Base-by-base conservation (phyloP, 2,113 vertebrate species). In the Herpetotheres cachinnans region DNA sequence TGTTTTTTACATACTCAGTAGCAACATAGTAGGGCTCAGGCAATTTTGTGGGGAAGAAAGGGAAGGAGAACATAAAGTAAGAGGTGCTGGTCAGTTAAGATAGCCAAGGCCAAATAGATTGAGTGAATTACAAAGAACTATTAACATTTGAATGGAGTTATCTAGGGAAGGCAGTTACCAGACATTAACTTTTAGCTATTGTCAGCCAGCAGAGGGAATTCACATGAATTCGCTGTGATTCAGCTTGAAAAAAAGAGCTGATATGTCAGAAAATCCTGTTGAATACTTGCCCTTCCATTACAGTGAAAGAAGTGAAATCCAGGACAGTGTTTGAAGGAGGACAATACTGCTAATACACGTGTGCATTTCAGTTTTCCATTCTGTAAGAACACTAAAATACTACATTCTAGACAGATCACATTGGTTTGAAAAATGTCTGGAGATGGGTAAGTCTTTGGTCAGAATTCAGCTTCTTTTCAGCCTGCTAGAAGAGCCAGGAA, bases 281-380 rank as follows among this genome's bases (percentile, higher is more conserved):
- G 58, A 73, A 29, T 46, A 42, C 16, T 54, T 73, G 34, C 13
- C 67, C n/a, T 77, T 91, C 52, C n/a, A n/a, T 49, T 56, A 34
- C 38, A 69, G 20, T 25, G 36, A 27, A 63, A 81, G 74, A 61
- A 91, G 55, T n/a, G 3, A 22, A 76, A 72, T 16, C 3, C 36
- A 52, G 54, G 44, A 47, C n/a, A 20, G 27, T 6, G 17, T n/a
- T 7, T 59, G 22, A 2, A n/a, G 59, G 32, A 67, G 25, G 38
- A 59, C 38, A 46, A 20, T 32, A 36, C 52, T 72, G 52, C 17
- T 67, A 40, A 29, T 15, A 36, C 7, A 22, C 0, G 0, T 32
- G 16, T 63, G 49, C 42, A n/a, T 21, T 81, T 84, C 67, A 29
- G 19, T 58, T 84, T 49, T 70, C 15, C 9, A 1, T 36, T 82